Base-by-base conservation (phyloP, 2,113 vertebrate genomes). In the Elephantulus edwardii region DNA sequence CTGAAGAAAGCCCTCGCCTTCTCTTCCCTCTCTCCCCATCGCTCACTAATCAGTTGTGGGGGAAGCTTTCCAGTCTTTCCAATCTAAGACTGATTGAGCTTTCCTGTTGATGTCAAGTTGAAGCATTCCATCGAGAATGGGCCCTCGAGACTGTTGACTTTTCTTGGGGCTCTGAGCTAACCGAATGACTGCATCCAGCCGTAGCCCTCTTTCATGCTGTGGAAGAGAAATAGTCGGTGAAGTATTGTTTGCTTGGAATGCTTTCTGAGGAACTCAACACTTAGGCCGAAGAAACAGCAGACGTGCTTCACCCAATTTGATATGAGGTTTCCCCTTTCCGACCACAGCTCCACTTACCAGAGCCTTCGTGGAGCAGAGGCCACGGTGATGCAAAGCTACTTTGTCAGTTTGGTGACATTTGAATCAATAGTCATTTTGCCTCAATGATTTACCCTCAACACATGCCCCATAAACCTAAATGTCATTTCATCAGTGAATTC, bases 401-500 rank as follows among this genome's bases (percentile, higher is more conserved):
- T 91, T 95, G 93, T 97, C 91, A 97, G 83, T 54, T 50, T 30
- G 62, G 72, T 96, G 88, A 94, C 70, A 75, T 81, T 76, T 30
- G 12, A 95, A 84, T 35, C 96, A 92, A 94, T 93, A 86, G 46
- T 50, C 76, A 81, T 94, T 96, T 94, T 60, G n/a, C 72, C 58
- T 95, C 91, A 87, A 22, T 91, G 83, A 87, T 93, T 96, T 93
- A 91, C 83, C 89, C 92, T 96, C 88, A 85, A 33, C 42, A 30
- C 94, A 83, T 91, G 95, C 92, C 90, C 84, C 83, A 24, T 96
- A 88, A 96, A 66, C 70, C 83, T 92, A 86, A 88, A 95, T 86
- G 87, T 62, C 84, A 94, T 94, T 92, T 95, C 60, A 93, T 93
- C 95, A 94, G 95, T 68, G 87, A 62, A 42, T 83, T 91, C 95